Base-by-base conservation (phyloP, 2,113 vertebrate genomes). In the Silurus glanis region DNA sequence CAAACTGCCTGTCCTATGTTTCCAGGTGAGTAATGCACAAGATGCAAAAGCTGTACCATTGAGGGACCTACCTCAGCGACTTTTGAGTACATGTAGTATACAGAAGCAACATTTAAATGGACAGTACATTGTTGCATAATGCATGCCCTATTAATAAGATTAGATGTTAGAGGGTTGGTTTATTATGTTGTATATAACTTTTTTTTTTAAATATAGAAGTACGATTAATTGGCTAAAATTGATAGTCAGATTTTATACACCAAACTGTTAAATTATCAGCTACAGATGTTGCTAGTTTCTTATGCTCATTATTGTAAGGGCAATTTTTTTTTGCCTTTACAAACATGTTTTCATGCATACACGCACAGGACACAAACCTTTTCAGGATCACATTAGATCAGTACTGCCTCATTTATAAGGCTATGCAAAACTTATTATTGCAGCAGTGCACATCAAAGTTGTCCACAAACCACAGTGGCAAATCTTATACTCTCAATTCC, bases 341-440 rank as follows among this genome's bases (percentile, higher is more conserved):
- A 81, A 58, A 23, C 79, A 74, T 51, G 6, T 66, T n/a, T 49
- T 28, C 21, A 86, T 83, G 66, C 75, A 72, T 83, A 51, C 25
- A 67, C 9, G 59, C 25, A 67, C 23, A 64, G 62, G 25, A 25
- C n/a, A 28, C 28, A n/a, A 62, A 64, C 9, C 19, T 23, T 6
- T 62, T 21, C 21, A 17, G 61, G 37, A 4, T 9, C 23, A 64
- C 62, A n/a, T 64, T 64, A 64, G 21, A 64, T n/a, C 62, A 64
- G 61, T 21, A 64, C 61, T 64, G 61, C 19, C 0, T n/a, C 61
- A n/a, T 64, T 75, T 12, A 75, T 16, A 75, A 3, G 8, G 8
- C 21, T 23, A 53, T 21, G 14, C 37, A 47, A 74, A 47, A 37
- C 3, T 8, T 74, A 74, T 47, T 21, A 74, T 8, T 25, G 10